A percentile compares a stretch with the other conserved stretches of the same genome.
phyloP scores from a whole-genome alignment of 2,113 vertebrate genomes.

The Gasterosteus nipponicus region DNA sequence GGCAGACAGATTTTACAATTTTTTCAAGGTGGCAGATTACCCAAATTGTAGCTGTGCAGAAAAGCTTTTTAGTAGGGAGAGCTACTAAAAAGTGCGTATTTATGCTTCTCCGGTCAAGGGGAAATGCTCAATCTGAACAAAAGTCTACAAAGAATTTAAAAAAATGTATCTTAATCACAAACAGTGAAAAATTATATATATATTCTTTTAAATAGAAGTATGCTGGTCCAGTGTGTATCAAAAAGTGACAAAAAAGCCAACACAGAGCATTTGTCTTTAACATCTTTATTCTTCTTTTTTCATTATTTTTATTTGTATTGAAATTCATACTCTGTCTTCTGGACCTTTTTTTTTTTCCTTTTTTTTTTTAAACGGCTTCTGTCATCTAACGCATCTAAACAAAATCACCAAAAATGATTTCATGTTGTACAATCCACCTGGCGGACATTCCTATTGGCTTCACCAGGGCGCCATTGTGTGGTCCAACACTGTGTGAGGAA shows the following conservation, averaged over 20 bases:
- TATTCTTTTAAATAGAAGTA: no score
- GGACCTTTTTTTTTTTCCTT: constrained; percentile 53
- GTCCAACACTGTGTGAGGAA: constrained; percentile 59
- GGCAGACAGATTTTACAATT: neutral
- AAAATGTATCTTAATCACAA: neutral
- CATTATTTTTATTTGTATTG: constrained; percentile 77
- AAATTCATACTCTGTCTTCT: constrained; percentile 74
- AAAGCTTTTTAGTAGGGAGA: neutral
- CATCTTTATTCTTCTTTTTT: constrained; percentile 81
- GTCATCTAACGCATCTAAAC: constrained; percentile 65
- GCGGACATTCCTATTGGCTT: constrained; percentile 72
- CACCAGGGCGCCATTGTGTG: constrained; percentile 62
- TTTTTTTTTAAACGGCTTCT: constrained; percentile 55
- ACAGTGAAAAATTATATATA: neutral
- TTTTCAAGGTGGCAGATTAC: neutral
- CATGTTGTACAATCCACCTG: constrained; percentile 75
- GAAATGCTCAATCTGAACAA: neutral
- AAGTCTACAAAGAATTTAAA: neutral
- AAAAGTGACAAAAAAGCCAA: constrained; percentile 6
- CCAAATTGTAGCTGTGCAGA: neutral
- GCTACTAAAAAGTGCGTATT: neutral
- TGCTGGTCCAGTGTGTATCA: neutral
- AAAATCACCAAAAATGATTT: constrained; percentile 77
- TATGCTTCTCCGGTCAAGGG: neutral
- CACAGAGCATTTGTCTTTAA: constrained; percentile 63